Conservation (phyloP, 2,888 invertebrate genomes). For the Aphrophora alni region DNA sequence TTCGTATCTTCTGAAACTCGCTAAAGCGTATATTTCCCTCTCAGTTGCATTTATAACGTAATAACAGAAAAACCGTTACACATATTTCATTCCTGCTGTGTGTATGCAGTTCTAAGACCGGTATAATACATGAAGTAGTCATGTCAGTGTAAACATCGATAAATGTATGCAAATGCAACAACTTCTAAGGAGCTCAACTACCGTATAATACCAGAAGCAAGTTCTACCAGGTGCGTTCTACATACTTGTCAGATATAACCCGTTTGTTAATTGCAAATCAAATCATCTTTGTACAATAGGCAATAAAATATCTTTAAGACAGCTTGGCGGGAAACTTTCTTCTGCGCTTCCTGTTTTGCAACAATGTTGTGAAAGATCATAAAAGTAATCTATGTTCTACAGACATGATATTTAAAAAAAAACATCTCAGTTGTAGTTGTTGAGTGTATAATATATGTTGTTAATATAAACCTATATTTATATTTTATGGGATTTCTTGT, state of each 20-base stretch:
- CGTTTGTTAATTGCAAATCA: neutral
- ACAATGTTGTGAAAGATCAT: neutral
- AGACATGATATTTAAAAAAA: neutral
- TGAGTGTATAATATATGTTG: neutral
- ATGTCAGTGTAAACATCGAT: neutral
- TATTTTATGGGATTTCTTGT: no score
- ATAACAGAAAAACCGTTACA: no score
- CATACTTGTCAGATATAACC: neutral
- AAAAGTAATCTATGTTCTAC: neutral
- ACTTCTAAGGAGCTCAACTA: neutral
- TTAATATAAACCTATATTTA: no score
- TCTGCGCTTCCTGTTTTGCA: neutral
- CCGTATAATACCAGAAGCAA: neutral
- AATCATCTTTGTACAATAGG: neutral
- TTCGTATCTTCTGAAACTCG: no score
- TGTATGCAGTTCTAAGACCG: no score
- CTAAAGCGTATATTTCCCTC: no score
- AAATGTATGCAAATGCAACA: neutral
- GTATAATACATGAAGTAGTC: no score
- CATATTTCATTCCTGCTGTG: neutral
- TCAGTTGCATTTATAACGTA: no score
- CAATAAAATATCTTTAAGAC: neutral
- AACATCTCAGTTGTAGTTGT: no score
- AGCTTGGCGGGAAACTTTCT: neutral
- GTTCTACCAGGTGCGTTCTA: neutral